Evolutionary conservation across 2,113 vertebrate species (phyloP).

Genomic region (Willisornis vidua): DNA sequence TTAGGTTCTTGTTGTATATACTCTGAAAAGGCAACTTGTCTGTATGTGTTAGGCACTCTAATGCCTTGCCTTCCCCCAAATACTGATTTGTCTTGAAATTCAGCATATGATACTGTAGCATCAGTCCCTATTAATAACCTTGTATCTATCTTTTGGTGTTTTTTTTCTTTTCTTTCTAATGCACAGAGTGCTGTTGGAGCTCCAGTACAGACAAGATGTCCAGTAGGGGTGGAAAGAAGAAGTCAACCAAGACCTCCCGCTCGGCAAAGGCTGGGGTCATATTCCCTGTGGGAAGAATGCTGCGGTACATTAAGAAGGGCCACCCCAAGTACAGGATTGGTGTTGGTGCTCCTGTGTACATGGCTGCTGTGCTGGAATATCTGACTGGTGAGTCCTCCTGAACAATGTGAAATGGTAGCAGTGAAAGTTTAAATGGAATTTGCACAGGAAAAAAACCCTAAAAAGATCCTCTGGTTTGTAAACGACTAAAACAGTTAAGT

Average conservation of each 20-base stretch:
- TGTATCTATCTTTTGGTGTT: not conserved
- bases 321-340: conserved; percentile 95
- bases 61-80: not conserved
- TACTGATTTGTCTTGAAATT: not conserved
- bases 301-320: conserved; percentile 94
- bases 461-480: not conserved
- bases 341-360: conserved; percentile 94
- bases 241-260: conserved; percentile 92
- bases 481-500: not conserved
- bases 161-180: not conserved
- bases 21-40: not conserved
- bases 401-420: not conserved
- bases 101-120: not conserved
- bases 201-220: conserved; percentile 82
- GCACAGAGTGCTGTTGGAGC: conserved; percentile 60
- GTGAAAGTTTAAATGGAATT: not conserved
- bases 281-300: conserved; percentile 97
- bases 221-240: conserved; percentile 97
- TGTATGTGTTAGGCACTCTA: not conserved
- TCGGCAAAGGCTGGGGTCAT: conserved; percentile 96
- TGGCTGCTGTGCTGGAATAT: conserved; percentile 97
- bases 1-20: not conserved
- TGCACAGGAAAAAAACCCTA: not conserved
- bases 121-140: not conserved
- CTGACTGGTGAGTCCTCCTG: conserved; percentile 86